Evolutionary conservation across 2,797 vertebrate species (phyloP).

Genomic region (Gephyroberyx darwinii): DNA sequence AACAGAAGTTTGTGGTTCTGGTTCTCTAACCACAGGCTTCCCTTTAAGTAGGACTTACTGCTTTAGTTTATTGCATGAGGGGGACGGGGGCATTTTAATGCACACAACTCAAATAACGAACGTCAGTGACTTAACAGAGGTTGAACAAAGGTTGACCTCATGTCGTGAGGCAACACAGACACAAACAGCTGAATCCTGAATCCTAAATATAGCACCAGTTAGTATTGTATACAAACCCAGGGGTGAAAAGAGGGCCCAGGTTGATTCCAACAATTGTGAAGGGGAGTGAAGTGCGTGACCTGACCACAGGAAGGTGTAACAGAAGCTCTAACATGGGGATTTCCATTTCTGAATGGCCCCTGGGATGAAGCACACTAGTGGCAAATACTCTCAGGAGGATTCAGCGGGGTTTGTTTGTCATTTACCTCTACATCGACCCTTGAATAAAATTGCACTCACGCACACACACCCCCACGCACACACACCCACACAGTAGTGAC

Average conservation of each 20-base stretch:
- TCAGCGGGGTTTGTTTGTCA: constrained; percentile 32
- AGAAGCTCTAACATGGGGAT: constrained; percentile 37
- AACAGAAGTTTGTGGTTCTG: constrained; percentile 30
- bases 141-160: constrained; percentile 60
- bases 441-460: constrained; percentile 50
- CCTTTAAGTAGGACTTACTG: constrained; percentile 16
- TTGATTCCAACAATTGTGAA: constrained; percentile 59
- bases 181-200: constrained; percentile 78
- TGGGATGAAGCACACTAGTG: constrained; percentile 52
- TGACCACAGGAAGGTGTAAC: constrained; percentile 52
- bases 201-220: constrained; percentile 91
- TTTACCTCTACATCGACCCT: constrained; percentile 51
- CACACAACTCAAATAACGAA: constrained; percentile 49
- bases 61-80: constrained; percentile 64
- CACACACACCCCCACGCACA: constrained; percentile 34
- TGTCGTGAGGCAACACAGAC: constrained; percentile 68
- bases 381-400: constrained; percentile 56
- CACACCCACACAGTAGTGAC: constrained; percentile 59
- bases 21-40: constrained; percentile 36
- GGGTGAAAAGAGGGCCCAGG: constrained; percentile 57
- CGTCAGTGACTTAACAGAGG: constrained; percentile 47
- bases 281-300: constrained; percentile 53
- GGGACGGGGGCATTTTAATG: constrained; percentile 50
- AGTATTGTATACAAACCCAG: constrained; percentile 76
- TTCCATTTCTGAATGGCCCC: constrained; percentile 45